A percentile compares a stretch with the other conserved stretches of the same genome.
Conservation (phyloP, 2,113 vertebrate genomes). For the Rhombomys opimus region DNA sequence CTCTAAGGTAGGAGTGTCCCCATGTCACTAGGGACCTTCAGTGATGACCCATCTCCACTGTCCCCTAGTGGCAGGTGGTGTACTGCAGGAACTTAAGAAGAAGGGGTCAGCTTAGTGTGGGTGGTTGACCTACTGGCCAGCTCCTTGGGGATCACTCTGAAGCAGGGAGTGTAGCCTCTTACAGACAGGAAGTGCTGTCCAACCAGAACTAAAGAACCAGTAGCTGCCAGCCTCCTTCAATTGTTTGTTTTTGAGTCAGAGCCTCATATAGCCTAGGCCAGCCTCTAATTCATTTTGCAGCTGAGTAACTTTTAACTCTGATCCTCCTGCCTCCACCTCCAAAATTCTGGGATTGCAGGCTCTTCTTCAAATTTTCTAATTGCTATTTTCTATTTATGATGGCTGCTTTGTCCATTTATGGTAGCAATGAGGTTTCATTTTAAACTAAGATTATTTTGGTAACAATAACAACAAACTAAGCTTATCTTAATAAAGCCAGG, state of each 20-base stretch:
- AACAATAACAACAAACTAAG: neutral
- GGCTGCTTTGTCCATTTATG: constrained; percentile 15
- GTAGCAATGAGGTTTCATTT: constrained; percentile 3
- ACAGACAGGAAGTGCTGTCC: neutral
- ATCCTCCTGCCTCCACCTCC: neutral
- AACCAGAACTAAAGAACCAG: neutral
- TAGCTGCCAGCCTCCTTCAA: neutral
- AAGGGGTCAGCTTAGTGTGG: neutral
- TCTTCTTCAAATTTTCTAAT: neutral
- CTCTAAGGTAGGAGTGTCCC: neutral
- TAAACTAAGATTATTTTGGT: constrained; percentile 37
- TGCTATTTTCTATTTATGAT: constrained; percentile 43
- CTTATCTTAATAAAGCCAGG: constrained; percentile 16
- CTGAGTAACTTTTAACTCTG: neutral
- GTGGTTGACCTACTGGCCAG: neutral
- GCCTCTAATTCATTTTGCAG: neutral
- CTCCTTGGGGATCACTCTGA: neutral
- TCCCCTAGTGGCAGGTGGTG: neutral
- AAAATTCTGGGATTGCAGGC: neutral
- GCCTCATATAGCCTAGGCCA: neutral
- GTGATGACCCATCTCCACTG: neutral
- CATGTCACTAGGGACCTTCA: neutral
- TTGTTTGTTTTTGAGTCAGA: neutral
- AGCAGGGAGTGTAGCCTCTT: neutral
- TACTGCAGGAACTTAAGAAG: neutral